phyloP scores from a whole-genome alignment of 1,140 invertebrate species.

The Heterodera schachtii region DNA sequence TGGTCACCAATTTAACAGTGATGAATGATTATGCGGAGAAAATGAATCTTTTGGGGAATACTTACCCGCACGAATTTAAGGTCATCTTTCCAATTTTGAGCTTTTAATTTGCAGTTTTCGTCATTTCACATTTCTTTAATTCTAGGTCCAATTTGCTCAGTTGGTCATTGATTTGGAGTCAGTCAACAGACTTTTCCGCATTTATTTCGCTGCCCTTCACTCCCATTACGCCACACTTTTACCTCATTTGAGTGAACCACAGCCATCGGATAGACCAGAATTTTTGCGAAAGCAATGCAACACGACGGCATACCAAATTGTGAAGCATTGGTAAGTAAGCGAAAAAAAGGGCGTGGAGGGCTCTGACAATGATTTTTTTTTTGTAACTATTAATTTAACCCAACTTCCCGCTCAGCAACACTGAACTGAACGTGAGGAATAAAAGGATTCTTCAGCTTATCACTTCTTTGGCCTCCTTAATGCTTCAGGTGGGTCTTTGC shows the following conservation, averaged over 20 bases:
- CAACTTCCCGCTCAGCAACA: conserved; percentile 29
- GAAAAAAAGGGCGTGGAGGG: no score
- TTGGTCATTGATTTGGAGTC: conserved; percentile 41
- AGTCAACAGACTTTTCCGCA: conserved; percentile 45
- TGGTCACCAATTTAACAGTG: conserved; percentile 39
- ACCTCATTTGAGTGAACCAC: conserved; percentile 42
- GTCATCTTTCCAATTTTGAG: conserved; percentile 32
- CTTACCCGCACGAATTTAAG: conserved; percentile 48
- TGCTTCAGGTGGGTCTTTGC: conserved; percentile 35
- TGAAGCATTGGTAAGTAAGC: conserved; percentile 44
- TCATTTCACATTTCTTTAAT: background rate
- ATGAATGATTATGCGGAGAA: conserved; percentile 51
- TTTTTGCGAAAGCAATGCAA: conserved; percentile 41
- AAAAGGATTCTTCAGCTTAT: conserved; percentile 46
- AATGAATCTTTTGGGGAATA: conserved; percentile 42
- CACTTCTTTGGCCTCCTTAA: conserved; percentile 41
- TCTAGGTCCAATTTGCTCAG: conserved; percentile 45
- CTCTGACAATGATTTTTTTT: background rate
- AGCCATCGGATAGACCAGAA: conserved; percentile 43
- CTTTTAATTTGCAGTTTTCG: conserved; percentile 3
- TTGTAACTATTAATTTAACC: background rate
- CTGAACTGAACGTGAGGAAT: conserved; percentile 41
- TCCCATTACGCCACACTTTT: conserved; percentile 37
- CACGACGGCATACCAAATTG: conserved; percentile 51
- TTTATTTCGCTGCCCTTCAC: conserved; percentile 40